These are phyloP conservation scores for Drosophila mayaguana DNA, from an alignment of 2,888 invertebrate species.

Conservation along the genomic window DNA sequence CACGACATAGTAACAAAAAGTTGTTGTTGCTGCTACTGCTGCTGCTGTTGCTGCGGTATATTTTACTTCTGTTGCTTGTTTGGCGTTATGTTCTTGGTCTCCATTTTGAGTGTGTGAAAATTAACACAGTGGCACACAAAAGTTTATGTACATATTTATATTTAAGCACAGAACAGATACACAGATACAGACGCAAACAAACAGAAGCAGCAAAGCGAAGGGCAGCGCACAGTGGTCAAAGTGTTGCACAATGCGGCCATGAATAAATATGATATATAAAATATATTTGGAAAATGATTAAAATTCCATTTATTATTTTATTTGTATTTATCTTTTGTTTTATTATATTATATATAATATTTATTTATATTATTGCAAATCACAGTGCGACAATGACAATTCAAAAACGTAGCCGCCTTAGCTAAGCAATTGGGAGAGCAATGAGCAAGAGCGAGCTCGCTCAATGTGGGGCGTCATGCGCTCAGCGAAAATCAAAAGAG, in stretches of 20 bases:
- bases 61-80: conserved; percentile 26
- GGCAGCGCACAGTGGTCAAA: conserved; percentile 41
- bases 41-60: conserved; percentile 19
- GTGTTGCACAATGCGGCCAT: background rate
- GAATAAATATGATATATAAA: background rate
- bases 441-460: conserved; percentile 28
- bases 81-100: conserved; percentile 27
- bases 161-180: conserved; percentile 24
- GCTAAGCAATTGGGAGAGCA: conserved; percentile 20
- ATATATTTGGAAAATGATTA: background rate
- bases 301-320: background rate
- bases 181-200: conserved; percentile 27
- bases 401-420: conserved; percentile 9
- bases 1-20: conserved; percentile 30
- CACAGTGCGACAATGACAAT: conserved; percentile 29
- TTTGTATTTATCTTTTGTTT: background rate
- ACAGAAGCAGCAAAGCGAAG: conserved; percentile 28
- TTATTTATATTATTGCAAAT: conserved; percentile 8
- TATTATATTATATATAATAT: background rate
- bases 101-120: conserved; percentile 68
- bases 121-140: conserved; percentile 74
- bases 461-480: conserved; percentile 41
- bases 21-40: conserved; percentile 14
- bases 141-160: conserved; percentile 26
- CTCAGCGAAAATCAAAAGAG: conserved; percentile 57